Evolutionary conservation across 2,888 invertebrate genomes (phyloP).

Genomic region (Drosophila rellima): DNA sequence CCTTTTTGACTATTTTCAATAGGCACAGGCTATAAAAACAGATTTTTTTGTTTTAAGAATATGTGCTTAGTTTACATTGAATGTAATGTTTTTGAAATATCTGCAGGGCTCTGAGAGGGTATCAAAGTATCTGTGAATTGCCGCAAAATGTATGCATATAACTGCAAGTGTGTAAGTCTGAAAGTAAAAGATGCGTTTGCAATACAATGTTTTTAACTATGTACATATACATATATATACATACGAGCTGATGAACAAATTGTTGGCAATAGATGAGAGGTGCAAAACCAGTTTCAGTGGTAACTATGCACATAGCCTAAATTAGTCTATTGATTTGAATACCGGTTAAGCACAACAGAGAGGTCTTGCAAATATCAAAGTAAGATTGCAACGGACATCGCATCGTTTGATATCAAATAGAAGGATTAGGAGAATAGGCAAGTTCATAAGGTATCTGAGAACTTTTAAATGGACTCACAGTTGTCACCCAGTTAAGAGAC

Average conservation of each 20-base stretch:
- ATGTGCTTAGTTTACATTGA: no score
- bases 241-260: background rate
- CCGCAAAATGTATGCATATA: background rate
- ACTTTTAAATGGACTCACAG: no score
- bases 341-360: conserved; percentile 10
- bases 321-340: conserved; percentile 12
- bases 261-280: background rate
- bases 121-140: no score
- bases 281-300: background rate
- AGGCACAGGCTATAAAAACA: no score
- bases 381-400: background rate
- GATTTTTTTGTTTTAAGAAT: no score
- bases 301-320: conserved; percentile 7
- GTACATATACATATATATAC: no score
- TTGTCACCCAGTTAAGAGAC: no score
- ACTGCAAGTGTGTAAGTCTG: background rate
- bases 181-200: background rate
- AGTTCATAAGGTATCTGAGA: no score
- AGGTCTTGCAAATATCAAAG: background rate
- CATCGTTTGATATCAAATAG: background rate
- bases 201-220: background rate
- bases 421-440: background rate
- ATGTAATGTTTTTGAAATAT: no score
- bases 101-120: no score
- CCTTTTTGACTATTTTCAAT: no score